phyloP scores from a whole-genome alignment of 1,140 invertebrate species.

The Meloidogyne hapla region DNA sequence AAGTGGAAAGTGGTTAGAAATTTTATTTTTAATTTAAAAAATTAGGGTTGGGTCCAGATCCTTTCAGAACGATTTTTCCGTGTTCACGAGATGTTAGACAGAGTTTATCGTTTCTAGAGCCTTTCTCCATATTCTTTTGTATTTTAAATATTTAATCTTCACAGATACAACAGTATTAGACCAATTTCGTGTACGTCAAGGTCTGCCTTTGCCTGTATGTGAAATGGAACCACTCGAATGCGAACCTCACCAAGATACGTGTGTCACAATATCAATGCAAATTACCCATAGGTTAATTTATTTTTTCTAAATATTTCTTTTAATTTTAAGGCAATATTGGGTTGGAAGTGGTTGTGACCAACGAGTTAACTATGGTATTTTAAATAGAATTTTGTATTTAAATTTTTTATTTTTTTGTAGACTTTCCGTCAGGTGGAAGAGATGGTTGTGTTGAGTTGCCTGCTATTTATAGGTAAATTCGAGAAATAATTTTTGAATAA shows the following conservation, averaged over 20 bases:
- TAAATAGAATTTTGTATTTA: not conserved
- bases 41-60: not conserved
- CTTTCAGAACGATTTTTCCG: too few relatives aligned
- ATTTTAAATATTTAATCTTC: not conserved
- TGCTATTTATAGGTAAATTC: conserved; percentile 14
- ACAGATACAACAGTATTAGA: conserved; percentile 31
- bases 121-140: too few relatives aligned
- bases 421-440: conserved; percentile 31
- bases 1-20: conserved; percentile 16
- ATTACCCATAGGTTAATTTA: not conserved
- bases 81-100: too few relatives aligned
- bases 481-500: not conserved
- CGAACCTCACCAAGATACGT: conserved; percentile 29
- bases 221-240: conserved; percentile 34
- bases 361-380: conserved; percentile 29
- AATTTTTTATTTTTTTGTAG: not conserved
- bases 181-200: conserved; percentile 33
- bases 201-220: conserved; percentile 22
- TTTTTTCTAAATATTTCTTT: not conserved
- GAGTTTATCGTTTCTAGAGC: too few relatives aligned
- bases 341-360: conserved; percentile 34
- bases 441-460: conserved; percentile 34
- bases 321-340: conserved; percentile 23
- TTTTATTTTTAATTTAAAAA: not conserved
- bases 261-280: conserved; percentile 34